Percentiles rank a stretch among this genome's conserved stretches.
Conservation (phyloP, 2,888 invertebrate genomes). For the Eucriotettix oculatus region DNA sequence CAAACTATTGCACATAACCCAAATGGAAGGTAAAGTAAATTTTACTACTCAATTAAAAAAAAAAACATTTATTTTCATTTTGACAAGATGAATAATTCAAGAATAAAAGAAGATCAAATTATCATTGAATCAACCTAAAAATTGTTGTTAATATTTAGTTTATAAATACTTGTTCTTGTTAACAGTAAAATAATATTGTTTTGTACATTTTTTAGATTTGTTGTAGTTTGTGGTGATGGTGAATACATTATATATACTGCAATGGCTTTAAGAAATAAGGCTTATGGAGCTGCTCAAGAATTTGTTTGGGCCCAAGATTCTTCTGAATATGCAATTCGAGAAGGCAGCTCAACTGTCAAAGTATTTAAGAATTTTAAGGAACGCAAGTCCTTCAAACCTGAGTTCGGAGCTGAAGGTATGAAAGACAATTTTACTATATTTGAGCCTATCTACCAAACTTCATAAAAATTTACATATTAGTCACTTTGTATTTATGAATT, state of each 20-base stretch:
- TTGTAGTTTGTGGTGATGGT: slow-evolving; percentile 97
- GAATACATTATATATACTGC: slow-evolving; percentile 99
- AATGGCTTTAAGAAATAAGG: slow-evolving; percentile 96
- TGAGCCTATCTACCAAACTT: neutral
- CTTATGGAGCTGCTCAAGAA: slow-evolving; percentile 94
- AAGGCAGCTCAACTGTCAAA: slow-evolving; percentile 77
- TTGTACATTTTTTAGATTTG: slow-evolving; percentile 37
- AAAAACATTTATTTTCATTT: no score
- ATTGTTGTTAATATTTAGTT: no score
- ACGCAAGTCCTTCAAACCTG: slow-evolving; percentile 86
- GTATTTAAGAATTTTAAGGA: slow-evolving; percentile 99
- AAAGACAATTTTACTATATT: neutral
- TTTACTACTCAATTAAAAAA: slow-evolving; percentile 16
- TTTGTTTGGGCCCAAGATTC: slow-evolving; percentile 98
- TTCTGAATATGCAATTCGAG: slow-evolving; percentile 78
- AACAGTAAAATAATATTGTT: no score
- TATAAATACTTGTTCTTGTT: no score
- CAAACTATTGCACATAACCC: slow-evolving; percentile 97
- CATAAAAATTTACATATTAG: neutral
- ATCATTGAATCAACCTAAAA: no score
- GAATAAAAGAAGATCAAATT: no score
- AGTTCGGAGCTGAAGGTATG: slow-evolving; percentile 85
- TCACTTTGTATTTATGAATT: neutral
- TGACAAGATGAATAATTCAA: no score
- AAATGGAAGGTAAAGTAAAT: slow-evolving; percentile 55